phyloP scores from a whole-genome alignment of 2,113 vertebrate species.

The cattle (Bos taurus) region DNA sequence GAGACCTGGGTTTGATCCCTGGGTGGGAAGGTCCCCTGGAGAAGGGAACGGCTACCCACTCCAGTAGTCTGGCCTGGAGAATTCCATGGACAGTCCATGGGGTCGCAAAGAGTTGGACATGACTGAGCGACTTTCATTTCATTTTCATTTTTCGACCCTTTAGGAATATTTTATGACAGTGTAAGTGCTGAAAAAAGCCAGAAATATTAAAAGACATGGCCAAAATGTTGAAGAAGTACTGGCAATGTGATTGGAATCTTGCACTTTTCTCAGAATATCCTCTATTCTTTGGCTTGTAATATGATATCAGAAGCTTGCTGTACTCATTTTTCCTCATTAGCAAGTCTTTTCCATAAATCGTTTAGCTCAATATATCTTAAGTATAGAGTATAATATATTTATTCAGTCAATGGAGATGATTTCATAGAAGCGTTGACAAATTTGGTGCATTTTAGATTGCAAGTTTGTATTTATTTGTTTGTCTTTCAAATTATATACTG shows the following conservation, averaged over 20 bases:
- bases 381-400: background rate
- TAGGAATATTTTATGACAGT: constrained; percentile 6
- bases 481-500: background rate
- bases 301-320: background rate
- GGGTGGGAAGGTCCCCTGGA: background rate
- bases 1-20: background rate
- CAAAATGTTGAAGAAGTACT: background rate
- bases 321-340: background rate
- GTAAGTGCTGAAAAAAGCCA: background rate
- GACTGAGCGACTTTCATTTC: background rate
- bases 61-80: background rate
- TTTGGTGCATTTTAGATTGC: background rate
- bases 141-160: background rate
- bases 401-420: background rate
- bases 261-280: background rate
- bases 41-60: background rate
- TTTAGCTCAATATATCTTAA: background rate
- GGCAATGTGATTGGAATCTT: background rate
- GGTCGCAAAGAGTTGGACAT: rapidly evolving
- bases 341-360: background rate
- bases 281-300: background rate
- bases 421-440: background rate
- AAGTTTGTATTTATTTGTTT: background rate
- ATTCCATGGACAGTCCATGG: background rate
- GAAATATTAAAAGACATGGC: background rate